Conservation (phyloP, 2,797 vertebrate genomes). For the Amniataba percoides region DNA sequence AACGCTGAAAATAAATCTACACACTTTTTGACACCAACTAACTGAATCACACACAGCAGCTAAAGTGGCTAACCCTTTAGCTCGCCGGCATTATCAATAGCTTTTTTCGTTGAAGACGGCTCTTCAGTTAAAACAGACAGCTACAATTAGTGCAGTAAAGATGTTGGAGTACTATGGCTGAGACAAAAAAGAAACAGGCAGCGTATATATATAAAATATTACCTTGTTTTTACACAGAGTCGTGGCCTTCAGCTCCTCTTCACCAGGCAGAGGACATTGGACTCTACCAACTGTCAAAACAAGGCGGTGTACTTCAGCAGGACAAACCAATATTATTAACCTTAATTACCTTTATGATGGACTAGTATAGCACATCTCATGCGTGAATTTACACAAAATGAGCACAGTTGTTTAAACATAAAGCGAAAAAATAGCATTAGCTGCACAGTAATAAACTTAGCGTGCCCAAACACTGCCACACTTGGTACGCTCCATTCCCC, state of each 20-base stretch:
- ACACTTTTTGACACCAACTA: not conserved
- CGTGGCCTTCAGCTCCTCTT: conserved; percentile 64
- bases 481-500: conserved; percentile 70
- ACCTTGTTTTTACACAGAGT: conserved; percentile 60
- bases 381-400: accelerated
- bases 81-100: conserved; percentile 31
- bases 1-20: not conserved
- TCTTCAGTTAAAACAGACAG: accelerated
- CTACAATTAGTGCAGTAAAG: accelerated
- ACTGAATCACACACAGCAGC: not conserved
- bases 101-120: not conserved
- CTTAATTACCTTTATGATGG: accelerated
- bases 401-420: accelerated
- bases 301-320: not conserved
- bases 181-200: accelerated
- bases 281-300: conserved; percentile 72
- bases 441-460: not conserved
- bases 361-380: accelerated
- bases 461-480: not conserved
- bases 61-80: conserved; percentile 7
- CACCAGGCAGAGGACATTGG: conserved; percentile 79
- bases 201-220: not conserved
- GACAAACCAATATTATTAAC: not conserved
- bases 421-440: accelerated
- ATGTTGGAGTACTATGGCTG: accelerated